These are phyloP conservation scores for Aphelenchoides avenae DNA, from an alignment of 1,140 invertebrate genomes.

Conservation along the genomic window DNA sequence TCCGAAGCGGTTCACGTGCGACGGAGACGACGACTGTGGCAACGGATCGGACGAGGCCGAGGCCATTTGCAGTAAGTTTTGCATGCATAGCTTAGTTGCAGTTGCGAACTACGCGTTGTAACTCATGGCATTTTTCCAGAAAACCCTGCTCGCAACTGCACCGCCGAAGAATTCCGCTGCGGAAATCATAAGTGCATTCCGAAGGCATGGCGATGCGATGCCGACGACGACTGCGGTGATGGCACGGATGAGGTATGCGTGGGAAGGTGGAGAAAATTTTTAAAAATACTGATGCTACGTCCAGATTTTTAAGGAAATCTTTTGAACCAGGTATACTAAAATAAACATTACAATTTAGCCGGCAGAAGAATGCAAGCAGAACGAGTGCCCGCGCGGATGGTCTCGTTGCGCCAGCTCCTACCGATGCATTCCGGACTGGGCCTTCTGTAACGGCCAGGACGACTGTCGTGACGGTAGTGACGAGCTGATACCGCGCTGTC, in stretches of 20 bases:
- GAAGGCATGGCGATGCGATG: conserved; percentile 73
- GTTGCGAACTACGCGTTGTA: background rate
- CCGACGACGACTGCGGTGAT: conserved; percentile 75
- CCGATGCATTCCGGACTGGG: conserved; percentile 58
- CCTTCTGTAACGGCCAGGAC: conserved; percentile 59
- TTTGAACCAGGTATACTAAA: background rate
- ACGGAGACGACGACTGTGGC: conserved; percentile 63
- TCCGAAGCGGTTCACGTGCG: conserved; percentile 87
- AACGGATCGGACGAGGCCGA: conserved; percentile 54
- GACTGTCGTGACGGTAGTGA: conserved; percentile 54
- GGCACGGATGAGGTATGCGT: conserved; percentile 77
- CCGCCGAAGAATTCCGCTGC: conserved; percentile 70
- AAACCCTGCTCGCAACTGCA: conserved; percentile 52
- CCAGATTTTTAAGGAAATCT: background rate
- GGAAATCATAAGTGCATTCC: conserved; percentile 76
- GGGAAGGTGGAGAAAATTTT: background rate
- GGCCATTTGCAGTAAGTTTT: conserved; percentile 40
- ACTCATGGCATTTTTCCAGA: conserved; percentile 23
- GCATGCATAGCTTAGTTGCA: background rate
- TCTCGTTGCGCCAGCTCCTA: conserved; percentile 48
- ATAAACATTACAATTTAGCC: too few relatives aligned
- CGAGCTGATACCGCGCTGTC: conserved; percentile 38
- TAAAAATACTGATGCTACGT: background rate
- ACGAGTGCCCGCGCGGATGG: conserved; percentile 50
- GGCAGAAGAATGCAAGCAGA: conserved; percentile 41